Percentiles rank a stretch among this genome's conserved stretches.
These are phyloP conservation scores for Porites divaricata DNA, from an alignment of 92 coral and sea anemone species.

Conservation along the genomic window DNA sequence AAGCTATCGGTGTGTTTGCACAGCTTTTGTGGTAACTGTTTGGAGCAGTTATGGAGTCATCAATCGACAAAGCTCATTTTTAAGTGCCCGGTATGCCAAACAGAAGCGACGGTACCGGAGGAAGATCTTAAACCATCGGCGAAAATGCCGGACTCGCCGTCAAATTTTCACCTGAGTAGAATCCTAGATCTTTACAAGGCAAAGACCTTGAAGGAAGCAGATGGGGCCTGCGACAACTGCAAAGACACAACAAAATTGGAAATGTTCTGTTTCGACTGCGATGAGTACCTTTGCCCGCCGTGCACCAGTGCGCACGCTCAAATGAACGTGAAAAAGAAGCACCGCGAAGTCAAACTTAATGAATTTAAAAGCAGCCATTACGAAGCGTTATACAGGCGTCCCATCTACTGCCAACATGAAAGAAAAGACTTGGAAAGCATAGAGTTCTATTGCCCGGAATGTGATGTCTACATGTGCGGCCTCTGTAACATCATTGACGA, in stretches of 20 bases:
- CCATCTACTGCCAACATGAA: slow-evolving; percentile 68
- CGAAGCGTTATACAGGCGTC: slow-evolving; percentile 60
- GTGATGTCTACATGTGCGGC: slow-evolving; percentile 73
- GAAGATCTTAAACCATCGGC: slow-evolving; percentile 50
- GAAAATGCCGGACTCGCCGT: slow-evolving; percentile 52
- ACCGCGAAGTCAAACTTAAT: slow-evolving; percentile 52
- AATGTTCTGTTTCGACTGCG: slow-evolving; percentile 84
- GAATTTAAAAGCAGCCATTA: slow-evolving; percentile 64
- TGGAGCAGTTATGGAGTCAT: slow-evolving; percentile 66
- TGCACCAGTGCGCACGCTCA: slow-evolving; percentile 50
- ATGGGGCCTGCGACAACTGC: slow-evolving; percentile 63
- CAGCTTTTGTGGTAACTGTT: slow-evolving; percentile 70
- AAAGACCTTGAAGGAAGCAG: slow-evolving; percentile 42
- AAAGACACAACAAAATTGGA: slow-evolving; percentile 23
- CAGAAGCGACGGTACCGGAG: slow-evolving; percentile 53
- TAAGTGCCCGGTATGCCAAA: slow-evolving; percentile 79
- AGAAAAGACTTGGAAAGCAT: slow-evolving; percentile 52
- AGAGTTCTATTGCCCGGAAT: slow-evolving; percentile 78
- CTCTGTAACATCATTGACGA: slow-evolving; percentile 73
- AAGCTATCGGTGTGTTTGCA: slow-evolving; percentile 81
- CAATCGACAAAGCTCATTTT: slow-evolving; percentile 58
- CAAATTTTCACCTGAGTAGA: slow-evolving; percentile 69
- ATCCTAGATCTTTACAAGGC: slow-evolving; percentile 64
- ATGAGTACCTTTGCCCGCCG: slow-evolving; percentile 58
- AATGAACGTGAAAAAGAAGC: slow-evolving; percentile 43